Base-by-base conservation (phyloP, 2,888 invertebrate species). In the Hymenopus coronatus region DNA sequence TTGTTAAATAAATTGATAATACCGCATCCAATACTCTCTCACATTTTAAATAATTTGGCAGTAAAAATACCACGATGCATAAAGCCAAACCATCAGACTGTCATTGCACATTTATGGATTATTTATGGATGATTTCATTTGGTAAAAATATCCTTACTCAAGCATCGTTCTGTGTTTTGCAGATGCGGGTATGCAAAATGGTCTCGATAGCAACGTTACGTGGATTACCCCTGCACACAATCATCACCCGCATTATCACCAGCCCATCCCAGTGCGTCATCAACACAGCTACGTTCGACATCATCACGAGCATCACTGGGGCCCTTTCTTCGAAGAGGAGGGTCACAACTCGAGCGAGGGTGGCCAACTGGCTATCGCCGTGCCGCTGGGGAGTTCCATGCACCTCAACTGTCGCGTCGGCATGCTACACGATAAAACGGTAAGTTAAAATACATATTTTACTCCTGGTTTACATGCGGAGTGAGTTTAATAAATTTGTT, bases 231-330 rank as follows among this genome's bases (percentile, higher is more conserved):
- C 87, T 82, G 87, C 87, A n/a, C 87, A 87, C 54, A 87, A 87
- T 40, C 82, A 87, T 25, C 86, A 28, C 28, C 28, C 54, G 3
- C 28, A 86, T n/a, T 84, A 84, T 25, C 86, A 86, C 28, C 86
- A 86, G 20, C 87, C 87, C 70, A 33, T 86, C n/a, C 30, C 70
- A 28, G 54, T 84, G 20, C 88, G 70, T 14, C 88, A 83, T 46
- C 82, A 84, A 27, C 89, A 89, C 81, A 88, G 87, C 82, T 84
- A 88, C 82, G 83, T 88, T 70, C 88, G 89, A 30, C 96, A 95
- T 91, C 96, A 96, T 91, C 96, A 96, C 92, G 96, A 96, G 91
- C 95, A 95, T 90, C 96, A 96, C 92, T 96, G 96, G 95, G 96
- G 96, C 40, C 96, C 96, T 86, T 96, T 96, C 92, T 96, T 96